Conservation (phyloP, 2,888 invertebrate genomes). For the Antitype chi region DNA sequence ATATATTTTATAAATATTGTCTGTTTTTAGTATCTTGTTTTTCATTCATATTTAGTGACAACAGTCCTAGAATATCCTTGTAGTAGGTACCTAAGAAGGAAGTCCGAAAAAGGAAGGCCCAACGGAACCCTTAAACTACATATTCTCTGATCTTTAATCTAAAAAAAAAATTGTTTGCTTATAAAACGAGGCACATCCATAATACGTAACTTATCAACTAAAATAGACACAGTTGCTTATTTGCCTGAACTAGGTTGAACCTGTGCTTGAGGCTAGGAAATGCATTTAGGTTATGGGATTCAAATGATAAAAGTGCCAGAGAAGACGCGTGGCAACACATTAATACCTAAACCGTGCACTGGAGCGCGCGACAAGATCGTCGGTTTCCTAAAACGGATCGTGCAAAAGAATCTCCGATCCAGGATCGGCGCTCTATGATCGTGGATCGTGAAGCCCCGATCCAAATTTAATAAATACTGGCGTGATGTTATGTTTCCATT, state of each 20-base stretch:
- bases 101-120: background rate
- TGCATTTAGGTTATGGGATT: background rate
- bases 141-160: too few species aligned
- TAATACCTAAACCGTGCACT: background rate
- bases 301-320: background rate
- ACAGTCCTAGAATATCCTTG: background rate
- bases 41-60: background rate
- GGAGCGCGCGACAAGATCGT: background rate
- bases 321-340: background rate
- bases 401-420: background rate
- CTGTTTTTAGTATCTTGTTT: background rate
- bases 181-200: too few species aligned
- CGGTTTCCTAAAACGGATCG: background rate
- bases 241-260: too few species aligned
- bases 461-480: too few species aligned
- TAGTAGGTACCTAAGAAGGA: too few species aligned
- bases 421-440: too few species aligned
- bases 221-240: too few species aligned
- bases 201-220: too few species aligned
- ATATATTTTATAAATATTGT: constrained; percentile 6
- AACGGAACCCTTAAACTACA: background rate
- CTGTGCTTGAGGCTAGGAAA: too few species aligned
- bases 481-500: too few species aligned
- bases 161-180: too few species aligned
- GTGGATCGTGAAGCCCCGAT: too few species aligned